Conservation (phyloP, 2,113 vertebrate genomes). For the Ranitomeya variabilis region DNA sequence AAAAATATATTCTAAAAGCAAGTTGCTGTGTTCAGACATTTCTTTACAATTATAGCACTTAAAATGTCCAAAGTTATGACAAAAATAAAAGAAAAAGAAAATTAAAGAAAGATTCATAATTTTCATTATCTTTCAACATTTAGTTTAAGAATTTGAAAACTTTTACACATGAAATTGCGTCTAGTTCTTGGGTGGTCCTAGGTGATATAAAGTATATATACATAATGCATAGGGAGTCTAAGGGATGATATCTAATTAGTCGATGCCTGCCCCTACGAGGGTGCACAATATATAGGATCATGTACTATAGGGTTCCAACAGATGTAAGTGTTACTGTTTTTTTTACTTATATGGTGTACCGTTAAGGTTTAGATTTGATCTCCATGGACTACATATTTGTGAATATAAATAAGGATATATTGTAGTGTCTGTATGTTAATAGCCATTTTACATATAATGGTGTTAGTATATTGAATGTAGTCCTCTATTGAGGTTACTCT, state of each 20-base stretch:
- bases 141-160: not conserved
- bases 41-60: not conserved
- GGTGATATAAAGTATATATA: not conserved
- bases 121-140: not conserved
- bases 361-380: too few relatives aligned
- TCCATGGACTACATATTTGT: too few relatives aligned
- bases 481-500: too few relatives aligned
- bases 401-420: too few relatives aligned
- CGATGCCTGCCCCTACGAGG: too few relatives aligned
- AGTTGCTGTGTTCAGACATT: not conserved
- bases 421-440: too few relatives aligned
- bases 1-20: not conserved
- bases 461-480: too few relatives aligned
- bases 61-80: not conserved
- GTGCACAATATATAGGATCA: too few relatives aligned
- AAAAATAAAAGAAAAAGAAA: not conserved
- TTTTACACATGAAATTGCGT: not conserved
- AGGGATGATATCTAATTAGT: not conserved
- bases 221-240: not conserved
- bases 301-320: too few relatives aligned
- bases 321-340: too few relatives aligned
- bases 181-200: not conserved
- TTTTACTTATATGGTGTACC: too few relatives aligned
- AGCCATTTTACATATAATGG: too few relatives aligned
- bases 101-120: not conserved